Percentiles rank a stretch among this genome's conserved stretches.
Evolutionary conservation across 2,888 invertebrate species (phyloP).

Genomic region (Agrochola macilenta): DNA sequence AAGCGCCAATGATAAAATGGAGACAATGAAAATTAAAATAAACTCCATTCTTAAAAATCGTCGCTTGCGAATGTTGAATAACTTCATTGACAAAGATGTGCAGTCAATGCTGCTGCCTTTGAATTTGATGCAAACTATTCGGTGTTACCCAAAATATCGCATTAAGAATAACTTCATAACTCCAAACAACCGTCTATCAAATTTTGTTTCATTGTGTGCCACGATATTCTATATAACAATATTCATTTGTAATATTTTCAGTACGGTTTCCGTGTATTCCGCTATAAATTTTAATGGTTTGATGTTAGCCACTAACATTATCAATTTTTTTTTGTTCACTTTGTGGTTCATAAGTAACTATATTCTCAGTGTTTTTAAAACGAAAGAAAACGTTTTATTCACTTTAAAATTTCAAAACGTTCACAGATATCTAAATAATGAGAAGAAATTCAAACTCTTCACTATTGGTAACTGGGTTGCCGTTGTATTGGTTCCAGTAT

Average conservation of each 20-base stretch:
- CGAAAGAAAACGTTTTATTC: background rate
- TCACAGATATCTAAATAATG: conserved; percentile 8
- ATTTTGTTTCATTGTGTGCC: background rate
- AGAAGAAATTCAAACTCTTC: background rate
- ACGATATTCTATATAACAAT: background rate
- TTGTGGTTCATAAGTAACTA: background rate
- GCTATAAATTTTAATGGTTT: background rate
- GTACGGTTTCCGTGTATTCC: too few relatives aligned
- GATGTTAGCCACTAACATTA: background rate
- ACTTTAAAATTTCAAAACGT: conserved; percentile 15
- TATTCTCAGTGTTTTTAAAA: background rate
- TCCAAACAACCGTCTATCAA: conserved; percentile 4
- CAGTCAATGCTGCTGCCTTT: conserved; percentile 21
- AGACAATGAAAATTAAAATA: too few relatives aligned
- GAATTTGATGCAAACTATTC: conserved; percentile 22
- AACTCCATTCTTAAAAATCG: too few relatives aligned
- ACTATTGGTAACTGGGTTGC: conserved; percentile 16
- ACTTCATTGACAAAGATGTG: conserved; percentile 16
- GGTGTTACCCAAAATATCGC: conserved; percentile 10
- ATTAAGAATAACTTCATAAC: conserved; percentile 8
- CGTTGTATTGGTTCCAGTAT: background rate
- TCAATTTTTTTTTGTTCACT: background rate
- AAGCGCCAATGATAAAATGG: too few relatives aligned
- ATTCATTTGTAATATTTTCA: background rate
- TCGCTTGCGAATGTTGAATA: background rate